Base-by-base conservation (phyloP, 2,113 vertebrate species). In the Corydoras maculifer region DNA sequence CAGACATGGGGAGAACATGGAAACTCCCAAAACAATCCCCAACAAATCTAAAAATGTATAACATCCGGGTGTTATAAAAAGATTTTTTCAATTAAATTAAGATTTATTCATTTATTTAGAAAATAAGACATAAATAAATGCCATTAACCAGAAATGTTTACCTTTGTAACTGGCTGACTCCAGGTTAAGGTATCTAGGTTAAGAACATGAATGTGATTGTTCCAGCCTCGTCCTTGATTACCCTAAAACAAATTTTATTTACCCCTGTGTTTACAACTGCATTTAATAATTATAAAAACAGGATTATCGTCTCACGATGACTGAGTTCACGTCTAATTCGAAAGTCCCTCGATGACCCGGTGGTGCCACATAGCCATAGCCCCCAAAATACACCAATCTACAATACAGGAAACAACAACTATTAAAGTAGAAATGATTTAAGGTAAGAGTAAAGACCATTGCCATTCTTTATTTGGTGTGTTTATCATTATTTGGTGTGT, bases 351-450 rank as follows among this genome's bases (percentile, higher is more conserved):
- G 80, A 77, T 94, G 91, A 43, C 86, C 82, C 58, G 91, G 92
- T 78, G 93, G 90, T 57, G 92, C 91, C 62, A 90, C 91, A 61
- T 97, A 97, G 25, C 97, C 97, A 62, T 99, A 99, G 18, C 97
- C 97, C 49, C 96, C 97, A 80, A 99, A 99, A 89, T 91, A 98
- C 77, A 95, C 86, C 13, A 99, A 84, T 82, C 97, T 99, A 83
- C 68, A 64, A 85, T 73, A 61, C 18, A 77, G 7, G 48, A 14
- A 29, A 58, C 11, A 25, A 18, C n/a, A 15, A 53, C 9, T 53
- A 5, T 43, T 43, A 8, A 43, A 43, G 35, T 43, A 43, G 35
- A 4, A 43, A 43, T 43, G 7, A 43, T 43, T 43, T 43, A 43
- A 43, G 35, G 35, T 43, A 8, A 43, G 35, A 43, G 35, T 43